Evolutionary conservation across 2,888 invertebrate genomes (phyloP), one percentile per base, ranked within the genome.

Genomic region (Mylabris sibirica): DNA sequence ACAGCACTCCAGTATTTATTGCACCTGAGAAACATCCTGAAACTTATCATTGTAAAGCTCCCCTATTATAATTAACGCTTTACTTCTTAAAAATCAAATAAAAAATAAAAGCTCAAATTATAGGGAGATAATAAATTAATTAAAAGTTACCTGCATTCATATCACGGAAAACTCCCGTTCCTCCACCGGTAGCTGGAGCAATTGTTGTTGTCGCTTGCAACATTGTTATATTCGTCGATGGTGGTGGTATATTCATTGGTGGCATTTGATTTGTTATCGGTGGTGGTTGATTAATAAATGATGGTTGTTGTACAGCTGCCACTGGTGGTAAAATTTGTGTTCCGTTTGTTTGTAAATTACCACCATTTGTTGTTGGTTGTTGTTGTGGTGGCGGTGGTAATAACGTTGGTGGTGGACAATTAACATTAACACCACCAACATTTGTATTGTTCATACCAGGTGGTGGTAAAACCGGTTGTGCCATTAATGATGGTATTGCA

Each of bases 171-270:
- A 71, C 65, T 30, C 74, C 74, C 1, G 30, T 4, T 30, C 30
- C 30, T 4, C 30, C 30, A 30, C 4, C 8, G 4, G 5, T 30
- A 30, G 30, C 8, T 30, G 30, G 30, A 8, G 59, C 60, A 20
- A 72, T 57, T 6, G 22, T 22, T 17, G 69, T 64, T 9, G 69
- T 63, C 66, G 69, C 26, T 72, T 70, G 71, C 30, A 75, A 64
- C 63, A 72, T 44, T 34, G 76, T 73, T 64, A 79, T 75, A 14
- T 82, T 77, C 2, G 82, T 78, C 3, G 30, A 8, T 9, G 87
- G 86, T 8, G 87, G 87, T 66, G 87, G 87, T 60, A 86, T 79
- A 72, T 85, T 86, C 77, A 87, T 81, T 63, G 84, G 83, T 20
- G 84, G 82, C 76, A 82, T 79, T 68, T 82, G 81, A 69, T 67